Conservation (phyloP, 2,888 invertebrate species). For the Geotrupes spiniger region DNA sequence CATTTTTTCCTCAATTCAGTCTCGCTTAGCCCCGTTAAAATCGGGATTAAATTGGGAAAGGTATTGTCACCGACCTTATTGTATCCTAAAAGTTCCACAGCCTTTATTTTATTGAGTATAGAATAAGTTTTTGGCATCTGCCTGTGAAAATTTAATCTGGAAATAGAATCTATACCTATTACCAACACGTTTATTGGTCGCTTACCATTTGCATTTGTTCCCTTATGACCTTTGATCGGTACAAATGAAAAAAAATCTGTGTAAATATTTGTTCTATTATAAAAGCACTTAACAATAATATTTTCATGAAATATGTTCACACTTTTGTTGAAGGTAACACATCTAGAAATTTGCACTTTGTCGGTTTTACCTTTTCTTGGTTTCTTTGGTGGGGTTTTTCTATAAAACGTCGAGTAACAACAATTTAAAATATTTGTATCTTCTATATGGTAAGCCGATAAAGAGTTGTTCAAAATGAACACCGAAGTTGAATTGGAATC, state of each 20-base stretch:
- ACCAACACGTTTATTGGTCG: slow-evolving; percentile 66
- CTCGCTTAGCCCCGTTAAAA: slow-evolving; percentile 69
- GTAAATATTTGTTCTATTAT: slow-evolving; percentile 55
- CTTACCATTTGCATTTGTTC: slow-evolving; percentile 7
- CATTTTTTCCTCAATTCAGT: slow-evolving; percentile 64
- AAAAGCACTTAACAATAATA: slow-evolving; percentile 63
- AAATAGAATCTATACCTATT: slow-evolving; percentile 82
- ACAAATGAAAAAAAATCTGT: slow-evolving; percentile 69
- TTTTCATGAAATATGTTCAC: slow-evolving; percentile 59
- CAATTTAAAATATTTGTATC: slow-evolving; percentile 54
- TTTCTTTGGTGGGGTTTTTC: slow-evolving; percentile 51
- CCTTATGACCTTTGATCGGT: slow-evolving; percentile 47
- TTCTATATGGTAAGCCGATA: slow-evolving; percentile 53
- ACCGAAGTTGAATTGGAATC: slow-evolving; percentile 60
- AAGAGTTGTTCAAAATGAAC: slow-evolving; percentile 53
- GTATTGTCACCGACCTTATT: slow-evolving; percentile 95
- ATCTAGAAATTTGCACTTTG: slow-evolving; percentile 38
- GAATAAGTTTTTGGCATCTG: slow-evolving; percentile 74
- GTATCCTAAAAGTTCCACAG: slow-evolving; percentile 81
- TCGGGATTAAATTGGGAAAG: slow-evolving; percentile 83
- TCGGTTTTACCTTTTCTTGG: slow-evolving; percentile 55
- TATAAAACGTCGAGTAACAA: slow-evolving; percentile 54
- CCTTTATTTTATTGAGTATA: slow-evolving; percentile 59
- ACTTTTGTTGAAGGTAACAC: slow-evolving; percentile 52
- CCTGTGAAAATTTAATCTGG: slow-evolving; percentile 79